Percentiles rank a stretch among this genome's conserved stretches.
phyloP scores from a whole-genome alignment of 2,888 invertebrate species.

The Rhingia campestris region DNA sequence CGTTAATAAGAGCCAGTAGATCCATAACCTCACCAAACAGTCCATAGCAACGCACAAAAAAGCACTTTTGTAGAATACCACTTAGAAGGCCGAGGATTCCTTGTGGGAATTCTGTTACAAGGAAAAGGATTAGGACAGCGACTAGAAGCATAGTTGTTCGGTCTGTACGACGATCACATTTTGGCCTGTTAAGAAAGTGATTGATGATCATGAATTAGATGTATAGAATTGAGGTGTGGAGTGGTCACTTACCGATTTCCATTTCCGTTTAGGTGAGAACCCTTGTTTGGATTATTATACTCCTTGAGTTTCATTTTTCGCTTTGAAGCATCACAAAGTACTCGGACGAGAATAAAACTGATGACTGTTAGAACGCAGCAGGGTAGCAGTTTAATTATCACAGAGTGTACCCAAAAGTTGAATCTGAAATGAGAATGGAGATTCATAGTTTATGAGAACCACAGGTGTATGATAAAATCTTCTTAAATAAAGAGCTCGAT shows the following conservation, averaged over 20 bases:
- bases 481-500: no score
- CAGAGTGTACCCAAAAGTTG: constrained; percentile 90
- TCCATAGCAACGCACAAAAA: constrained; percentile 91
- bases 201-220: not conserved
- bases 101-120: constrained; percentile 95
- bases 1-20: constrained; percentile 93
- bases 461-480: no score
- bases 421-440: constrained; percentile 79
- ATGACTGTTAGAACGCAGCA: constrained; percentile 88
- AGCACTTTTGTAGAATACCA: constrained; percentile 87
- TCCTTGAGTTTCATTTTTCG: constrained; percentile 88
- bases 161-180: constrained; percentile 90
- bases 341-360: constrained; percentile 86
- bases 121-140: constrained; percentile 92
- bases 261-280: constrained; percentile 78
- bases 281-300: constrained; percentile 84
- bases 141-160: constrained; percentile 95
- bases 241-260: constrained; percentile 50
- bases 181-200: constrained; percentile 76
- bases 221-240: no score
- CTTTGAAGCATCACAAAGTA: constrained; percentile 89
- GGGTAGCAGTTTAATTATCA: constrained; percentile 89
- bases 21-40: constrained; percentile 94
- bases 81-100: constrained; percentile 89
- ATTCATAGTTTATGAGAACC: no score